Percentiles rank a stretch among this genome's conserved stretches.
These are phyloP conservation scores for Toxotes jaculatrix DNA, from an alignment of 2,113 vertebrate species.

Conservation along the genomic window DNA sequence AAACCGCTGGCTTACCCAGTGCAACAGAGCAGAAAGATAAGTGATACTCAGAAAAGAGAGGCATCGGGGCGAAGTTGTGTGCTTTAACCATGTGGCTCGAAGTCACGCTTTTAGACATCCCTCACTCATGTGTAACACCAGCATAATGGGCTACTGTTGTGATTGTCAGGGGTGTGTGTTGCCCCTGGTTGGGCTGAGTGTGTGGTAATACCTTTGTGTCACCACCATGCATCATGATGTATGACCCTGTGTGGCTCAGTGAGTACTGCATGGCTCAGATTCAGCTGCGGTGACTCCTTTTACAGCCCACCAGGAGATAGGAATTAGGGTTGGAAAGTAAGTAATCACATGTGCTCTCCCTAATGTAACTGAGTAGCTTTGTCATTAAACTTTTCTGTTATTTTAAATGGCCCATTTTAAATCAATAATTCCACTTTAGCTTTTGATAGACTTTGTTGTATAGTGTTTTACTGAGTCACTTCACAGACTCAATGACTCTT, in stretches of 20 bases:
- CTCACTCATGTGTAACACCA: slow-evolving; percentile 52
- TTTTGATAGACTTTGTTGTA: neutral
- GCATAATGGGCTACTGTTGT: slow-evolving; percentile 63
- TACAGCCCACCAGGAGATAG: neutral
- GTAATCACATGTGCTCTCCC: neutral
- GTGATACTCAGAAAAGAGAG: slow-evolving; percentile 37
- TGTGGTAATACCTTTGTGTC: slow-evolving; percentile 59
- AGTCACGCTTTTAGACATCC: slow-evolving; percentile 51
- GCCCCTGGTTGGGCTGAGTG: slow-evolving; percentile 29
- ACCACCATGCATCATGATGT: slow-evolving; percentile 39
- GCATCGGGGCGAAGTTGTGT: slow-evolving; percentile 8
- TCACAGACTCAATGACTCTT: neutral
- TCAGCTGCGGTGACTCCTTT: slow-evolving; percentile 1
- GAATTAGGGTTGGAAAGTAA: slow-evolving; percentile 6
- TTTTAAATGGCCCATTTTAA: neutral
- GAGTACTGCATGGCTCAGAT: slow-evolving; percentile 30
- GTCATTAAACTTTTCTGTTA: neutral
- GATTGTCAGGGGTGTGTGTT: slow-evolving; percentile 56
- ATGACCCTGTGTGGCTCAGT: slow-evolving; percentile 13
- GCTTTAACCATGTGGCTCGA: slow-evolving; percentile 34
- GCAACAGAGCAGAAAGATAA: slow-evolving; percentile 70
- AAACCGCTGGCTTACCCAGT: slow-evolving; percentile 41
- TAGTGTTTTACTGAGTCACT: neutral
- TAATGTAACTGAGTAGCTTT: neutral
- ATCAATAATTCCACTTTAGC: neutral